Conservation (phyloP, 2,888 invertebrate species). For the Gasteruption jaculator region DNA sequence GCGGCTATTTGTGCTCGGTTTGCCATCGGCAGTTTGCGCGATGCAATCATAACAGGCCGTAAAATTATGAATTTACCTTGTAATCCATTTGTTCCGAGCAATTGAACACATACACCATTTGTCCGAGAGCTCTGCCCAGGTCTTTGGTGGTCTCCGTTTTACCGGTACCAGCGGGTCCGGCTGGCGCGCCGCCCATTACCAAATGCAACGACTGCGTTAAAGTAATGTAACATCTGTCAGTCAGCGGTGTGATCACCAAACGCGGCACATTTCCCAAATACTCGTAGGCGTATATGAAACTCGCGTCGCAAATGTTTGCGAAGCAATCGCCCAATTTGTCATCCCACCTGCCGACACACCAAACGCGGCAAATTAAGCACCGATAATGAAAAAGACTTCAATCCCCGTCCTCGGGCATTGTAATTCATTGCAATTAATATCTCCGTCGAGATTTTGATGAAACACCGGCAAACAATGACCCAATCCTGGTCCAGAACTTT, state of each 20-base stretch:
- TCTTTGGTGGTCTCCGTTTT: conserved; percentile 98
- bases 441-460: too few relatives aligned
- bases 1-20: too few relatives aligned
- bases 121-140: conserved; percentile 86
- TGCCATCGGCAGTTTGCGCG: too few relatives aligned
- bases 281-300: conserved; percentile 87
- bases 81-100: conserved; percentile 98
- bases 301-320: conserved; percentile 93
- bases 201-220: conserved; percentile 88
- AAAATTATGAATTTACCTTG: conserved; percentile 55
- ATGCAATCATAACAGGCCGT: neutral
- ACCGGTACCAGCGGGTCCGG: conserved; percentile 92
- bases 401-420: neutral
- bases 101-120: conserved; percentile 97
- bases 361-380: neutral
- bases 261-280: conserved; percentile 92
- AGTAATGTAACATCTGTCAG: conserved; percentile 94
- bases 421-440: too few relatives aligned
- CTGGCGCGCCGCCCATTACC: conserved; percentile 95
- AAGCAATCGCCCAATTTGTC: conserved; percentile 73
- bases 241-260: conserved; percentile 89
- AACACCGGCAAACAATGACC: too few relatives aligned
- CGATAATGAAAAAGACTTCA: conserved; percentile 4
- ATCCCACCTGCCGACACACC: conserved; percentile 91
- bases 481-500: too few relatives aligned